Conservation (phyloP, 2,888 invertebrate species). For the Leptothorax acervorum region DNA sequence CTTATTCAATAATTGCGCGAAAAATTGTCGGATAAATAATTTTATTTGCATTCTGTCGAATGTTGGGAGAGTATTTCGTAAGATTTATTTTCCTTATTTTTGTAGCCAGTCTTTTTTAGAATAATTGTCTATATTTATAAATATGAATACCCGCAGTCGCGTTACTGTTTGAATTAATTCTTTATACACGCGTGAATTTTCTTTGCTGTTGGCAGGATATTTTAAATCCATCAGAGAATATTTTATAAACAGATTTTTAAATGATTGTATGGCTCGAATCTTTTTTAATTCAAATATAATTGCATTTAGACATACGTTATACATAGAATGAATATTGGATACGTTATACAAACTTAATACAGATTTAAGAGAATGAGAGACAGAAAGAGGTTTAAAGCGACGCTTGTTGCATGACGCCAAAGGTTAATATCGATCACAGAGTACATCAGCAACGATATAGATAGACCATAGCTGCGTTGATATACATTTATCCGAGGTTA, state of each 20-base stretch:
- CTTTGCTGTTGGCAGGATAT: neutral
- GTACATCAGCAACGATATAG: constrained; percentile 2
- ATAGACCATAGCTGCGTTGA: neutral
- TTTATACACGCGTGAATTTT: neutral
- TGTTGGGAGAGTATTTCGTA: neutral
- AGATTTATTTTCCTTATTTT: neutral
- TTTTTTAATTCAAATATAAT: neutral
- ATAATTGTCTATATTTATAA: neutral
- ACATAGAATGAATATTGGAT: neutral
- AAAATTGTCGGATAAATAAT: neutral
- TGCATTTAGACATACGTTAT: neutral
- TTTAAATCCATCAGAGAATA: neutral
- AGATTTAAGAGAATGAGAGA: neutral
- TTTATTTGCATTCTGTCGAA: neutral
- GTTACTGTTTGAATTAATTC: neutral
- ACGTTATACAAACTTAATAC: neutral
- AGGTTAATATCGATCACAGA: constrained; percentile 5
- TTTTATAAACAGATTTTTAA: neutral
- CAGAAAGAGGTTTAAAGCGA: neutral
- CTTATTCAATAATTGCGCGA: neutral
- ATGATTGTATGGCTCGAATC: neutral
- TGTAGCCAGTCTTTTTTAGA: neutral
- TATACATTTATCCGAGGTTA: constrained; percentile 38
- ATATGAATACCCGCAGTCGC: neutral
- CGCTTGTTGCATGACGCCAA: neutral